Percentiles rank a stretch among this genome's conserved stretches.
phyloP scores from a whole-genome alignment of 2,113 vertebrate genomes.

The Embiotoca jacksoni region DNA sequence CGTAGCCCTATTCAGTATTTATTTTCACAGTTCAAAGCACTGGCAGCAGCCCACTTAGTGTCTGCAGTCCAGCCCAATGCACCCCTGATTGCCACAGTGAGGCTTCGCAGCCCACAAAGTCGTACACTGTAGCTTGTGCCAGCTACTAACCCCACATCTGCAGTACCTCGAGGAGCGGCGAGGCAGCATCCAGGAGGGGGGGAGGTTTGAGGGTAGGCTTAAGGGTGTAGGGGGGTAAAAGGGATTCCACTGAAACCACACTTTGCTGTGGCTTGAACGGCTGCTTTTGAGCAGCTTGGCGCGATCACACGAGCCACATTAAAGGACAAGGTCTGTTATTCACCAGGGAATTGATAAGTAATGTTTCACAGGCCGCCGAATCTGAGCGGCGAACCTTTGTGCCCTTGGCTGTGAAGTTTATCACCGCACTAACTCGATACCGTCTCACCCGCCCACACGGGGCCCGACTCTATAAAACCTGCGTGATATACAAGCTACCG shows the following conservation, averaged over 20 bases:
- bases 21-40: slow-evolving; percentile 95
- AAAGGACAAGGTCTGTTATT: slow-evolving; percentile 84
- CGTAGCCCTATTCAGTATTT: slow-evolving; percentile 91
- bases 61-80: slow-evolving; percentile 85
- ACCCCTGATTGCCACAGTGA: slow-evolving; percentile 85
- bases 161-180: slow-evolving; percentile 53
- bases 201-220: slow-evolving; percentile 64
- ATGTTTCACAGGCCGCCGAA: slow-evolving; percentile 70
- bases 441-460: slow-evolving; percentile 24
- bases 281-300: slow-evolving; percentile 85
- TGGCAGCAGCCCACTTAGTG: slow-evolving; percentile 87
- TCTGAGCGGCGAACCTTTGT: slow-evolving; percentile 41
- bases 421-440: slow-evolving; percentile 41
- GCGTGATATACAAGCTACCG: slow-evolving; percentile 66
- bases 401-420: slow-evolving; percentile 68
- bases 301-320: slow-evolving; percentile 87
- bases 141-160: slow-evolving; percentile 83
- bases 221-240: slow-evolving; percentile 76
- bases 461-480: slow-evolving; percentile 43
- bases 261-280: slow-evolving; percentile 78
- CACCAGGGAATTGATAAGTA: slow-evolving; percentile 83
- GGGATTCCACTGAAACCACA: slow-evolving; percentile 79
- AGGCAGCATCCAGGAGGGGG: slow-evolving; percentile 61
- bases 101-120: slow-evolving; percentile 82
- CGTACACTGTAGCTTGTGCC: slow-evolving; percentile 77